Evolutionary conservation across 1,140 invertebrate species (phyloP), one percentile per base, ranked within the genome.

Genomic region (Drosophila obscura): DNA sequence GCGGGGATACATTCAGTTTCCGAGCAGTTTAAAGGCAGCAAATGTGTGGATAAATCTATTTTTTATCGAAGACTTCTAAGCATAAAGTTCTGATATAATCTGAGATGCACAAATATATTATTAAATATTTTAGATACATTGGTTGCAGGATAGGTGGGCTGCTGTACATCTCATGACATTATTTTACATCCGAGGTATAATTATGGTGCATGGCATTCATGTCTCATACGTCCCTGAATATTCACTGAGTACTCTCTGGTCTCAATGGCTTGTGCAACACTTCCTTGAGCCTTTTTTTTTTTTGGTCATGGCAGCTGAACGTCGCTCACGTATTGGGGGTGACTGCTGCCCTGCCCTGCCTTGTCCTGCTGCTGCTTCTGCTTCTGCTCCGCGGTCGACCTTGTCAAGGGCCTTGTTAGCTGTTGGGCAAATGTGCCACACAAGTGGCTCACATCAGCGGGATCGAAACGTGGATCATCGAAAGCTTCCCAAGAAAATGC

Each of bases 361-460:
- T 31, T n/a, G 4, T 19, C 41, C 57, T 60, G 9, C 31, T 19
- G n/a, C 31, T 60, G 9, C 31, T 19, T 11, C 15, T 22, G 16
- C 6, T 11, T 7, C 49, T 50, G 53, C 73, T 28, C 71, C 53
- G 31, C 73, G 62, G 73, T 52, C 50, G 58, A 56, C 56, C 58
- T 72, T 71, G 49, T 84, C 45, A 64, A 83, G 76, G 84, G 55
- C 62, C 76, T 79, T 84, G 75, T 84, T 83, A 80, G 64, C 80
- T 75, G 80, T 73, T 66, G 65, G 71, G 66, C 80, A 46, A 84
- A 79, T 82, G 83, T 88, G 83, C 83, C 83, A 82, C 81, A 91
- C 89, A 91, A 91, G 90, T 91, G 89, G 89, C 89, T 91, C 90
- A 87, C 90, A 91, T 89, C 89, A 91, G 90, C 90, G 89, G 89